Evolutionary conservation across 1,140 invertebrate genomes (phyloP).

Genomic region (Chironomus striatipennis): DNA sequence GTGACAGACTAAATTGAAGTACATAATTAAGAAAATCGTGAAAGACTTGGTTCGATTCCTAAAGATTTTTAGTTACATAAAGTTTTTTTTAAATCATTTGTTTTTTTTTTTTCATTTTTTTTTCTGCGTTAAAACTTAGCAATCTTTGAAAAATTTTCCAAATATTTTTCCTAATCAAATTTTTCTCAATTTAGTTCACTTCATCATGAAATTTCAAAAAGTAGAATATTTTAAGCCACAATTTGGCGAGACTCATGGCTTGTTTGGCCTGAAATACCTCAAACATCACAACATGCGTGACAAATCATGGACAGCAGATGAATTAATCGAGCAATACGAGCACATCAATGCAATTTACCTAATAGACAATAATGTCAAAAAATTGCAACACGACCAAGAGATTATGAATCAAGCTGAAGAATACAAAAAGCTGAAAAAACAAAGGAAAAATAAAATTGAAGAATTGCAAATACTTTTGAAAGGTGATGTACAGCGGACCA

Average conservation of each 20-base stretch:
- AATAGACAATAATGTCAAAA: slow-evolving; percentile 27
- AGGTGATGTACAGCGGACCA: slow-evolving; percentile 31
- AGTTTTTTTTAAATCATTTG: too few species aligned
- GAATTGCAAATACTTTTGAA: slow-evolving; percentile 34
- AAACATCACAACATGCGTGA: slow-evolving; percentile 35
- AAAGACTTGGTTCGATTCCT: too few species aligned
- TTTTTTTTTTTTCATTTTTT: too few species aligned
- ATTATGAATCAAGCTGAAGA: neutral
- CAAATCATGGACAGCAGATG: slow-evolving; percentile 34
- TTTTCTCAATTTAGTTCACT: too few species aligned
- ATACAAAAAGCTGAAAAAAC: slow-evolving; percentile 28
- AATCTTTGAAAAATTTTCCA: too few species aligned
- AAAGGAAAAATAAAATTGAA: slow-evolving; percentile 34
- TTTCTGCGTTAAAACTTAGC: too few species aligned
- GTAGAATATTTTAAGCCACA: neutral
- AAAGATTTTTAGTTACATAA: too few species aligned
- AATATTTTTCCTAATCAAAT: too few species aligned
- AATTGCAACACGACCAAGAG: neutral
- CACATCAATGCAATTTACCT: slow-evolving; percentile 32
- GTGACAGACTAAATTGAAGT: too few species aligned
- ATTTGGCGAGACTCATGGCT: slow-evolving; percentile 31
- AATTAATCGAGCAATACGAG: slow-evolving; percentile 34
- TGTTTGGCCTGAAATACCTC: slow-evolving; percentile 35
- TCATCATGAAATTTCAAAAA: neutral
- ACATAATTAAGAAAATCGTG: too few species aligned